A percentile compares a stretch with the other conserved stretches of the same genome.
These are phyloP conservation scores for Dryomyza anilis DNA, from an alignment of 2,888 invertebrate species.

Conservation along the genomic window DNA sequence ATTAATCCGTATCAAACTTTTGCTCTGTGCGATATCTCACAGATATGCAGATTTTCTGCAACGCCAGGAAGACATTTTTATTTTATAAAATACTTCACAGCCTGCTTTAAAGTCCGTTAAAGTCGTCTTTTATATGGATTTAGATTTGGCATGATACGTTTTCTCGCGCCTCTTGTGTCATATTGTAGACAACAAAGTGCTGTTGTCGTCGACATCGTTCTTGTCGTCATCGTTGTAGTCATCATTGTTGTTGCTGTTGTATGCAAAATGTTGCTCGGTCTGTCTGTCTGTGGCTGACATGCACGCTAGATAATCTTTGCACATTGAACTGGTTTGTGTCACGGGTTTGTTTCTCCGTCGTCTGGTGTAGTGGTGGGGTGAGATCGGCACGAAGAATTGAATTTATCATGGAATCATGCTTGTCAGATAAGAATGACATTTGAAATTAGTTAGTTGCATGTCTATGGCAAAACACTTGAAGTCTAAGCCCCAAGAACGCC, in stretches of 20 bases:
- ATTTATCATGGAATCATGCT: slow-evolving; percentile 54
- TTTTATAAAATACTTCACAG: neutral
- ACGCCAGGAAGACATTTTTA: no score
- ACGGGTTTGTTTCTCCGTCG: neutral
- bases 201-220: neutral
- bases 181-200: neutral
- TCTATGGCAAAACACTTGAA: neutral
- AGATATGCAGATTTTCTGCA: slow-evolving; percentile 27
- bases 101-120: neutral
- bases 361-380: neutral
- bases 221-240: neutral
- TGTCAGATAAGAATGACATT: slow-evolving; percentile 57
- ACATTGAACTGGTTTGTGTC: slow-evolving; percentile 10
- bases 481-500: neutral
- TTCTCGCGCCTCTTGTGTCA: slow-evolving; percentile 27
- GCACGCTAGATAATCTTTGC: slow-evolving; percentile 33
- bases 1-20: no score
- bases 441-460: slow-evolving; percentile 51
- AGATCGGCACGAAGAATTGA: slow-evolving; percentile 11
- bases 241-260: neutral
- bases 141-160: slow-evolving; percentile 22
- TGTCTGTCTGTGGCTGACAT: slow-evolving; percentile 33
- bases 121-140: slow-evolving; percentile 24
- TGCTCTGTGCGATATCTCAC: neutral
- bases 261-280: slow-evolving; percentile 10